Evolutionary conservation across 2,113 vertebrate genomes (phyloP).

Genomic region (Struthio camelus): DNA sequence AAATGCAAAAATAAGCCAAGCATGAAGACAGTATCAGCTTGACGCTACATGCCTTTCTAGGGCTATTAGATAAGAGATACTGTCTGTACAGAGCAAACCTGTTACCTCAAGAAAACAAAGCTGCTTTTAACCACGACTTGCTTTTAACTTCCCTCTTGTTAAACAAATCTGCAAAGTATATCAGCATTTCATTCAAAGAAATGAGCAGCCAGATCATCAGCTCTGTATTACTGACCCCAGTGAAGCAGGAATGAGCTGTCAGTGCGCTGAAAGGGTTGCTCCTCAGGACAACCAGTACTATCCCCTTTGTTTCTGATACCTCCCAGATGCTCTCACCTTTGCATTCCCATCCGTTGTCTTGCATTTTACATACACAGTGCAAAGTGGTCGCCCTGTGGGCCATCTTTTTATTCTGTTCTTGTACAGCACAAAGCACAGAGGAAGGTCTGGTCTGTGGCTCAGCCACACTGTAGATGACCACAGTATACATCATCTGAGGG

Average conservation of each 20-base stretch:
- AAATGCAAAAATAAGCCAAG: conserved; percentile 67
- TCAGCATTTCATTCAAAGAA: background rate
- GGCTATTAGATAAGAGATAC: conserved; percentile 69
- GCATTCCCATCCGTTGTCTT: background rate
- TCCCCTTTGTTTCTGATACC: background rate
- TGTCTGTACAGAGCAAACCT: conserved; percentile 65
- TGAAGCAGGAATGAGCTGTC: background rate
- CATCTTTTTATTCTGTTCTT: background rate
- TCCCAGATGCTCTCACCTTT: background rate
- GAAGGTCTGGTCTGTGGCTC: background rate
- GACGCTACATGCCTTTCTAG: conserved; percentile 68
- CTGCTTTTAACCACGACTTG: conserved; percentile 35
- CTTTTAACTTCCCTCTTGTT: conserved; percentile 27
- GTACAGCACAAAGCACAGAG: background rate
- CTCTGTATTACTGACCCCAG: background rate
- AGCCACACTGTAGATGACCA: background rate
- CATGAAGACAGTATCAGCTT: conserved; percentile 69
- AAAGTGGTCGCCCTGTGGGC: background rate
- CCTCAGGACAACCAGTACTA: background rate
- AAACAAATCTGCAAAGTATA: background rate
- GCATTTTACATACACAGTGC: background rate
- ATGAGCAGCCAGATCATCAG: background rate
- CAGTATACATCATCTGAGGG: background rate
- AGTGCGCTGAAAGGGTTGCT: background rate
- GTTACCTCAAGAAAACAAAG: conserved; percentile 63